Base-by-base conservation (phyloP, 2,113 vertebrate species). In the Grantiella picta region DNA sequence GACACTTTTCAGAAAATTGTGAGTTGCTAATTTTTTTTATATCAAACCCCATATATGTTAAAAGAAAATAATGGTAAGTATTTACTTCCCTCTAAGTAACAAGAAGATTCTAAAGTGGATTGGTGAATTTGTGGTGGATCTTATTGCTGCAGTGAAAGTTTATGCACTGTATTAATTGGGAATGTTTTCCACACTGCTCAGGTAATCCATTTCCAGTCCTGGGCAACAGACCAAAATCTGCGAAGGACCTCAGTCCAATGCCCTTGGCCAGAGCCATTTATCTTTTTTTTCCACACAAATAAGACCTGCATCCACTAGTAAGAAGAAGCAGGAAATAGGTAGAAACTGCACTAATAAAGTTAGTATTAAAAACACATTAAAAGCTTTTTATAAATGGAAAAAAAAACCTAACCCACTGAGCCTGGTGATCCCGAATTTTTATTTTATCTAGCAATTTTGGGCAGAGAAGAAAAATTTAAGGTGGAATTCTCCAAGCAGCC, bases 171-270 rank as follows among this genome's bases (percentile, higher is more conserved):
- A 49, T 64, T 95, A 91, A 92, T 82, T 92, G 36, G 15, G 38
- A 83, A 77, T 78, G 19, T 90, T 97, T 94, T 95, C 47, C 61
- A 80, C 33, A 31, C 38, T 73, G 47, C 35, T 91, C 7, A 5
- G 24, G 38, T 77, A 86, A 93, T 89, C 77, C 64, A 69, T 95
- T 96, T 95, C 45, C n/a, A 65, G 45, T 45, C 52, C 80, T 60
- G 59, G 94, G 86, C 82, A 96, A 54, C 38, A 82, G 61, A 93
- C 44, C 80, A 94, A 96, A 82, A 84, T 85, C 35, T 14, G 11
- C 44, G 66, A 64, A 83, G 52, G 54, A 91, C 27, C 23, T 63
- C 35, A 60, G 44, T 49, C 70, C 44, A 92, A 24, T 53, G 77
- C 21, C 60, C 73, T 95, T 92, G 63, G 25, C 35, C 36, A 68